Evolutionary conservation across 2,797 vertebrate genomes (phyloP), one percentile per base, ranked within the genome.

Genomic region (Premnoplex brunnescens): DNA sequence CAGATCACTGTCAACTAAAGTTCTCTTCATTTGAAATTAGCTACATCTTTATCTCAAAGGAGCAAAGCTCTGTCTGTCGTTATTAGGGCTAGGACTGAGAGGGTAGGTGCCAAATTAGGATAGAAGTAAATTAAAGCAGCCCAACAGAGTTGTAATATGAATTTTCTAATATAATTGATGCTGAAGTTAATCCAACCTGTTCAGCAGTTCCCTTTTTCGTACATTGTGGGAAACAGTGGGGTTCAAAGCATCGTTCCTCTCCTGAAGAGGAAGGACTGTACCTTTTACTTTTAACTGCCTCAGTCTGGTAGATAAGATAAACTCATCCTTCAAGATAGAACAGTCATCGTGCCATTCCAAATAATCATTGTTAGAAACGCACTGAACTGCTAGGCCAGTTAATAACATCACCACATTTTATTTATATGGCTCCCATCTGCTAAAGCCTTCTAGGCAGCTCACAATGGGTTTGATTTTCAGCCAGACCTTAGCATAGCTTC

Each of bases 391-490:
- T 91, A 93, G 93, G 95, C 95, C 89, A 97, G 96, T 97, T 98
- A 98, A 97, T 97, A 98, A 97, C 49, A 21, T 94, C 96, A 97
- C 82, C 83, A 82, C 95, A 89, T 96, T 97, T 98, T 98, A 98
- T 98, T 98, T 98, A 97, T 97, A 97, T 86, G 92, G 93, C 87
- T 97, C 97, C 97, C 98, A 98, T 98, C 97, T 98, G 97, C 93
- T 97, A 95, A 97, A 98, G 97, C 97, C 96, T 97, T 97, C 96
- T 97, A 48, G 76, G 93, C 97, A 97, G 97, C 71, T 94, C 93
- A 95, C 93, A 96, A 96, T 87, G 91, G 91, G 83, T 86, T 97
- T 97, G 96, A 96, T 92, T 96, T 96, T 95, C 85, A 91, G 94
- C 96, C 96, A 97, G 90, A 77, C 77, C 64, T 95, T 91, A 89